These are phyloP conservation scores for Macrosoma leucophasiata DNA, from an alignment of 2,888 invertebrate genomes.

Conservation along the genomic window DNA sequence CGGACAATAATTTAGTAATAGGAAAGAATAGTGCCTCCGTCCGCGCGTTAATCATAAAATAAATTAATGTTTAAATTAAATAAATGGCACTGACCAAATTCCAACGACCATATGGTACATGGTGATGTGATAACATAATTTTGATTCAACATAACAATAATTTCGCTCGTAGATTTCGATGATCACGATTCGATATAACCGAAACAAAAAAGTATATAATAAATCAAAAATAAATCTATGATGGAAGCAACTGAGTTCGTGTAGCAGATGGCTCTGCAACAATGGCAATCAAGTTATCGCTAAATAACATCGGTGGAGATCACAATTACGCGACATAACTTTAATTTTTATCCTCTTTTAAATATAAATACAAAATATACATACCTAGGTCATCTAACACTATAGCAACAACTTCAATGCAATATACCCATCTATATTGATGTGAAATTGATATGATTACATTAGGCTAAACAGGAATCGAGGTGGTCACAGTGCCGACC, in stretches of 20 bases:
- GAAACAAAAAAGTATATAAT: constrained; percentile 52
- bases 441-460: constrained; percentile 66
- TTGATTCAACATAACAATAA: constrained; percentile 51
- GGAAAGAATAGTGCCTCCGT: constrained; percentile 48
- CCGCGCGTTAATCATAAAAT: constrained; percentile 49
- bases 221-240: constrained; percentile 58
- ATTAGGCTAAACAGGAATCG: constrained; percentile 55
- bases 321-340: constrained; percentile 71
- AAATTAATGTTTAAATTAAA: constrained; percentile 68
- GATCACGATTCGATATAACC: constrained; percentile 56
- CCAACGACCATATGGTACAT: constrained; percentile 57
- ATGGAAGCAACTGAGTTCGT: constrained; percentile 68
- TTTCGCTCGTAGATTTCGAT: constrained; percentile 45
- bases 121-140: constrained; percentile 56
- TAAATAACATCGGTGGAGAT: constrained; percentile 76
- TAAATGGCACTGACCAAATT: constrained; percentile 72
- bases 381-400: constrained; percentile 57
- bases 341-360: constrained; percentile 38
- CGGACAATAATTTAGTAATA: constrained; percentile 56
- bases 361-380: constrained; percentile 74
- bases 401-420: constrained; percentile 67
- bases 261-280: constrained; percentile 51
- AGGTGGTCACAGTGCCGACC: no score
- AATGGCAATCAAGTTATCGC: constrained; percentile 72
- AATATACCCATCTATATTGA: constrained; percentile 68